A percentile compares a stretch with the other conserved stretches of the same genome.
These are phyloP conservation scores for Sporophila hypoxantha DNA, from an alignment of 2,113 vertebrate genomes.

Conservation along the genomic window DNA sequence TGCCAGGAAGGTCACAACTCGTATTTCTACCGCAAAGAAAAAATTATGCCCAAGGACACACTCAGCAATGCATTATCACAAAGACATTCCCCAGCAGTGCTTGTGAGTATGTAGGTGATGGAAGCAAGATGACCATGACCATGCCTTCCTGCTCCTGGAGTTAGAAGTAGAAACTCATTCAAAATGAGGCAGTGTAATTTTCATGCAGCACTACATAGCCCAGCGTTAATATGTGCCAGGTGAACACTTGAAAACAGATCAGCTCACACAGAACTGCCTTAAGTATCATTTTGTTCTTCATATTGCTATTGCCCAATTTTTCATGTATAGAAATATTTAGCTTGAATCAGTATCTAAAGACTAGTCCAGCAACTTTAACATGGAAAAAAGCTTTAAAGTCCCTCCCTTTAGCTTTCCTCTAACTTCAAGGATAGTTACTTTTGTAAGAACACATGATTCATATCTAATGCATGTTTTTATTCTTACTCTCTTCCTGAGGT, in stretches of 20 bases:
- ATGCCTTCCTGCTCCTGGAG: background rate
- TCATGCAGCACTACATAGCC: background rate
- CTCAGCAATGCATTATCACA: background rate
- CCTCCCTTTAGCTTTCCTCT: background rate
- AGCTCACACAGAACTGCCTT: background rate
- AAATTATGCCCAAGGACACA: too few relatives aligned
- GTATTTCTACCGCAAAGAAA: background rate
- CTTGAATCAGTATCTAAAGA: background rate
- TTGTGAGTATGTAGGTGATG: background rate
- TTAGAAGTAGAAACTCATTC: background rate
- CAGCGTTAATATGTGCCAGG: background rate
- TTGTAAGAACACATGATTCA: background rate
- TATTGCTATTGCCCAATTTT: background rate
- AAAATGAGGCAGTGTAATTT: background rate
- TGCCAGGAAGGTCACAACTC: background rate
- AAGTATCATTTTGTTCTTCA: background rate
- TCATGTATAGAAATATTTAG: background rate
- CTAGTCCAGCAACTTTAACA: background rate
- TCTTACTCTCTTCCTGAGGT: background rate
- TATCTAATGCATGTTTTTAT: background rate
- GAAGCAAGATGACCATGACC: background rate
- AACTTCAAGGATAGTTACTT: background rate
- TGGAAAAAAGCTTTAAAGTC: background rate
- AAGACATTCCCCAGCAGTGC: background rate
- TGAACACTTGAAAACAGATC: background rate